Conservation (phyloP, 2,113 vertebrate species). For the Bos taurus region ARS-UCD2.0 NC_037338.1:94612501-94613000, state of each 20-base stretch:
- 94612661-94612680: not conserved
- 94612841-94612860: not conserved
- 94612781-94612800: not conserved
- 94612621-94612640: not conserved
- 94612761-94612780: not conserved
- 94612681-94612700: not conserved
- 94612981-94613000: not conserved
- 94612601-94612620: not conserved
- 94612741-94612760: not conserved
- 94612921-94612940: not conserved
- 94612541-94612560: not conserved
- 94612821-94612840: not conserved
- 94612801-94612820: not conserved
- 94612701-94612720: not conserved
- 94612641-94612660: conserved; percentile 17
- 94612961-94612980: not conserved
- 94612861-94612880: not conserved
- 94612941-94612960: not conserved
- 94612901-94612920: not conserved
- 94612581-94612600: not conserved
- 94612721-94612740: not conserved
- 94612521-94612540: not conserved
- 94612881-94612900: not conserved
- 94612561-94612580: not conserved
- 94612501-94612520: not conserved